Evolutionary conservation across 2,888 invertebrate species (phyloP).

Genomic region (Parochlus steinenii): DNA sequence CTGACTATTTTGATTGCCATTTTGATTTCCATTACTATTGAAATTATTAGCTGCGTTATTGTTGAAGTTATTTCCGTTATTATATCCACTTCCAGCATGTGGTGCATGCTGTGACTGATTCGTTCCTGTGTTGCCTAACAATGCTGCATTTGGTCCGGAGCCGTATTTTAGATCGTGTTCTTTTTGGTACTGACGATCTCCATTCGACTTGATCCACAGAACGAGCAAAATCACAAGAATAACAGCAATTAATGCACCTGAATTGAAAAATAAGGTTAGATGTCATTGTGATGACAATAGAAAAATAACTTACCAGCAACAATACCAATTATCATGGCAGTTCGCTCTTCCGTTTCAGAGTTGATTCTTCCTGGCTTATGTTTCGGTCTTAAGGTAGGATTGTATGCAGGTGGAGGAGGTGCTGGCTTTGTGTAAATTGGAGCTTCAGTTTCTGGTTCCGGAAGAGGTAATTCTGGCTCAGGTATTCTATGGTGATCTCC

Average conservation of each 20-base stretch:
- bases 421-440: constrained; percentile 18
- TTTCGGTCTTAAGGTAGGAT: constrained; percentile 15
- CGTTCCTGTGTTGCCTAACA: constrained; percentile 46
- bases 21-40: constrained; percentile 32
- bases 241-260: constrained; percentile 76
- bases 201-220: constrained; percentile 70
- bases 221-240: constrained; percentile 80
- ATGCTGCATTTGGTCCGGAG: constrained; percentile 64
- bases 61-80: not conserved
- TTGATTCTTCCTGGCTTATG: constrained; percentile 31
- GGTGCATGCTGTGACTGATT: constrained; percentile 28
- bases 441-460: constrained; percentile 17
- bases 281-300: no score
- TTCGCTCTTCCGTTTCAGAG: constrained; percentile 54
- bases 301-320: no score
- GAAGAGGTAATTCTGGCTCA: constrained; percentile 1
- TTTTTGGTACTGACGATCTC: constrained; percentile 84
- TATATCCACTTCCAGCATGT: constrained; percentile 12
- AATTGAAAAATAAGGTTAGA: no score
- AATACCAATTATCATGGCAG: constrained; percentile 69
- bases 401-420: constrained; percentile 21
- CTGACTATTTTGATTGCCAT: constrained; percentile 16
- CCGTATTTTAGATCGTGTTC: constrained; percentile 70
- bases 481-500: not conserved
- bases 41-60: constrained; percentile 23